Base-by-base conservation (phyloP, 92 coral and sea anemone species). In the Galaxea fascicularis region DNA sequence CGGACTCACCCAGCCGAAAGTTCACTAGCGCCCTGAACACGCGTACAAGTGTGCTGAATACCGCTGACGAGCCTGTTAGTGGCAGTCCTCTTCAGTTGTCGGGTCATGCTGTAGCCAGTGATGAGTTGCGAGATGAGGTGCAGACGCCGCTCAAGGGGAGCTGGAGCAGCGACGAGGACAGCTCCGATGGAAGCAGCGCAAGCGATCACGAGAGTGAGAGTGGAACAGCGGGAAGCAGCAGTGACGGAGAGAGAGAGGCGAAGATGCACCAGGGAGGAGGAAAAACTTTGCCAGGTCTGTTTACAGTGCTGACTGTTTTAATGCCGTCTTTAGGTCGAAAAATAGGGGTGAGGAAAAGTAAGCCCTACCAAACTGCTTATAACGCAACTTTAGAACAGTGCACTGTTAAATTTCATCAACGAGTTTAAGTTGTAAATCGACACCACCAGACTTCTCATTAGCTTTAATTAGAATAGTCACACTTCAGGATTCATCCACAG, bases 141-240 rank as follows among this genome's bases (percentile, higher is more conserved):
- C 44, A 66, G 44, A 84, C 74, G 71, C 31, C 85, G 39, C 88
- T 72, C n/a, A 88, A 82, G 30, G 60, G 58, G 26, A 76, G 65
- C 63, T 78, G 78, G 78, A 85, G 85, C 22, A 70, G 76, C 52
- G 88, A 75, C 20, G 90, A 86, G 31, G 87, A 90, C 35, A 90
- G 90, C 53, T 73, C 87, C 26, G 93, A 73, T 29, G 90, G 78
- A 44, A 85, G 87, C 28, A 90, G 85, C 69, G 90, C 87, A 54
- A 90, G 93, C 56, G 91, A 81, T 14, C 88, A 90, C 45, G 92
- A 91, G 5, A 96, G 98, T 78, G 99, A 92, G 14, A 84, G 93
- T 57, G 95, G 86, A 13, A 74, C 88, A 44, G 91, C 87, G 20
- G 88, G 86, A 27, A 91, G 93, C 64, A 88, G 87, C 41, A 89